Base-by-base conservation (phyloP, 2,888 invertebrate species). In the Chromoteleia sp. region DNA sequence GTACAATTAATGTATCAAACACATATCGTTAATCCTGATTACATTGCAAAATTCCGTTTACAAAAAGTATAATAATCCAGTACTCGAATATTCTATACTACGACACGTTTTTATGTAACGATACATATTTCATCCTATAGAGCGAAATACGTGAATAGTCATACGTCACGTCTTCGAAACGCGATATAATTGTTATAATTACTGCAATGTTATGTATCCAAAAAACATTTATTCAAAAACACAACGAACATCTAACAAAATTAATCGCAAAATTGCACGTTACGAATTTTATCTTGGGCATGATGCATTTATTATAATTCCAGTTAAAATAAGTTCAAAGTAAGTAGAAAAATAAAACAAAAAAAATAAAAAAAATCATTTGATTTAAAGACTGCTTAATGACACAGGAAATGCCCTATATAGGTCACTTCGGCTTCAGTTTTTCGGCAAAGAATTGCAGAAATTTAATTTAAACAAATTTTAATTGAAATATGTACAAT, bases 191-290 rank as follows among this genome's bases (percentile, higher is more conserved):
- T 65, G 58, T 67, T 67, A 67, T 36, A 43, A 59, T 56, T 59
- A 50, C 50, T 76, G 67, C 67, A 76, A 59, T 67, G 75, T 67
- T 76, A 75, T 29, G 12, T 56, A n/a, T 59, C 41, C 56, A 48
- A 68, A 76, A 75, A 65, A 61, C 70, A 48, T 70, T 39, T 61
- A 39, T 19, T 67, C 41, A 73, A 79, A 73, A 78, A 73, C 70
- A 79, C 78, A 73, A 67, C 14, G 56, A 71, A 71, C 65, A 65
- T 41, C 48, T 70, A 25, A 63, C 61, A 77, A 70, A 78, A 78
- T 77, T 77, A 78, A 78, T 78, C 48, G 71, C 63, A 71, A 71
- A 71, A 54, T 63, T 68, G 68, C 77, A 63, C 61, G 54, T 77
- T 63, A 36, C 56, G 25, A 65, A 58, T 36, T 58, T 41, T 45